These are phyloP conservation scores for Eunapius fragilis DNA, from an alignment of 37 sponge, comb jelly and placozoan species.

Conservation along the genomic window DNA sequence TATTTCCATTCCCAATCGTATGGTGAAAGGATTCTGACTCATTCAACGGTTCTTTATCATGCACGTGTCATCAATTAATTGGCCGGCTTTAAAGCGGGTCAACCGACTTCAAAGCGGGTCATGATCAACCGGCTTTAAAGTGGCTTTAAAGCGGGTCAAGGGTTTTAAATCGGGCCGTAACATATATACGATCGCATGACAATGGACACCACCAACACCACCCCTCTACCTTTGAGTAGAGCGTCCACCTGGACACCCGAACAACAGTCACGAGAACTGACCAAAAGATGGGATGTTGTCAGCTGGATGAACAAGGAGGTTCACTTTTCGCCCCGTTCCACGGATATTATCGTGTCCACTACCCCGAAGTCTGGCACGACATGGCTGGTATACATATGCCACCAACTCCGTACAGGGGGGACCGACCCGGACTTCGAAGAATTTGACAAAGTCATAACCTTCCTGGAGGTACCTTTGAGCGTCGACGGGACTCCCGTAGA, in stretches of 20 bases:
- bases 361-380: constrained; percentile 24
- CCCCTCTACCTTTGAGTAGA: too few relatives aligned
- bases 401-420: constrained; percentile 11
- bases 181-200: too few relatives aligned
- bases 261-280: background rate
- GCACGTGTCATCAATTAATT: background rate
- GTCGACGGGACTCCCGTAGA: background rate
- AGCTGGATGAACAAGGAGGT: background rate
- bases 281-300: background rate
- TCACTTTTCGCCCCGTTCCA: background rate
- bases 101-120: background rate
- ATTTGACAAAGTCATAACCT: background rate
- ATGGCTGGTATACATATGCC: constrained; percentile 12
- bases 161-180: background rate
- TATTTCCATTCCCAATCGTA: background rate
- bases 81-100: background rate
- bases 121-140: too few relatives aligned
- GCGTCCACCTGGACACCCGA: background rate
- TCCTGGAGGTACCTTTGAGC: background rate
- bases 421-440: constrained; percentile 31
- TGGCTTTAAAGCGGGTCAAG: too few relatives aligned
- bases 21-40: background rate
- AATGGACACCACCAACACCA: too few relatives aligned
- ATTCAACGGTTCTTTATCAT: background rate
- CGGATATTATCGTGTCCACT: constrained; percentile 10